Evolutionary conservation across 1,140 invertebrate species (phyloP).

Genomic region (Atta cephalotes): DNA sequence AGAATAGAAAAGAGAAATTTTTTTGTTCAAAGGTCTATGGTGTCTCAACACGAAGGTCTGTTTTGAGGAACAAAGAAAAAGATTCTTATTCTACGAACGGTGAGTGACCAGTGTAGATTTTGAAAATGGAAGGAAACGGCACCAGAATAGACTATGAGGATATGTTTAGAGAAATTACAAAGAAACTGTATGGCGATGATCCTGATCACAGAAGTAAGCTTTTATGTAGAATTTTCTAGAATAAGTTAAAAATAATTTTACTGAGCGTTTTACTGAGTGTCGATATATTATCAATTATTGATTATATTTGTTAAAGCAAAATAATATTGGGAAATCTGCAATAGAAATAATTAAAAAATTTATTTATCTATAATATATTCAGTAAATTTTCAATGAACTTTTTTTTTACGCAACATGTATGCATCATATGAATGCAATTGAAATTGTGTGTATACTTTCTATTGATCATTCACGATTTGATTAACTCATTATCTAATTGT

Average conservation of each 20-base stretch:
- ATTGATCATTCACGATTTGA: constrained; percentile 1
- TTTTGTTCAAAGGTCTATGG: background rate
- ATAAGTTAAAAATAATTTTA: constrained; percentile 1
- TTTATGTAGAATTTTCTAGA: background rate
- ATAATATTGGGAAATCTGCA: background rate
- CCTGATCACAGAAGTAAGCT: constrained; percentile 84
- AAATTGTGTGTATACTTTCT: background rate
- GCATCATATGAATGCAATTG: background rate
- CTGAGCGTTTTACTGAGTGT: background rate
- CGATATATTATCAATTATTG: background rate
- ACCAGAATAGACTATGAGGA: constrained; percentile 89
- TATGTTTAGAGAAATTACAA: constrained; percentile 95
- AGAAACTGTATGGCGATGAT: constrained; percentile 95
- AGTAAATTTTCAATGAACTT: background rate
- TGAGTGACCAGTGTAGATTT: background rate
- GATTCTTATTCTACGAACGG: constrained; percentile 49
- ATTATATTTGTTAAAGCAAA: constrained; percentile 18
- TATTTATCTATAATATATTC: constrained; percentile 30
- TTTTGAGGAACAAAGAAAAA: background rate
- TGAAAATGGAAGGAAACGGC: constrained; percentile 84
- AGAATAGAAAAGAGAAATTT: background rate
- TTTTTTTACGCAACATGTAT: background rate
- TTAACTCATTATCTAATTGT: constrained; percentile 14
- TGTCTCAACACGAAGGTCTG: constrained; percentile 73
- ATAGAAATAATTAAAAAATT: constrained; percentile 2